phyloP scores from a whole-genome alignment of 2,797 vertebrate species.

The Schizopygopsis malacanthus region DNA sequence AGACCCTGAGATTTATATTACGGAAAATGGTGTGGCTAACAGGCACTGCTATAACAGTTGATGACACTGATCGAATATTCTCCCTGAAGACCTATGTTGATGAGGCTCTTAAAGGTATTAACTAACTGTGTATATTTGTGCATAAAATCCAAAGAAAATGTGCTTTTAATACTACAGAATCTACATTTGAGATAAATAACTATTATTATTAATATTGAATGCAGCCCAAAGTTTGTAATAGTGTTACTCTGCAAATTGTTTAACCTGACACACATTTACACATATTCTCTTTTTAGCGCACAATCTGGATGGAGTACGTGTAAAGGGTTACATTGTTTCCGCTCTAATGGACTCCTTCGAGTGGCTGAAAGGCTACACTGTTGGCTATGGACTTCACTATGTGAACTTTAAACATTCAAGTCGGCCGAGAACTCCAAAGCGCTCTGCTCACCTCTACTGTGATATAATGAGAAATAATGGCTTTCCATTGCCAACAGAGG shows the following conservation, averaged over 20 bases:
- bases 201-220: not conserved
- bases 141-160: not conserved
- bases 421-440: conserved; percentile 86
- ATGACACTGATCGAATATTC: conserved; percentile 85
- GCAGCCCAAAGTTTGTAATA: not conserved
- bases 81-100: conserved; percentile 92
- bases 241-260: not conserved
- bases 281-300: conserved; percentile 74
- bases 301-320: conserved; percentile 85
- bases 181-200: not conserved
- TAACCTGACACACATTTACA: not conserved
- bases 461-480: conserved; percentile 87
- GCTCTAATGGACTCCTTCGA: conserved; percentile 95
- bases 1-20: conserved; percentile 87
- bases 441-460: conserved; percentile 85
- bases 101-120: conserved; percentile 95
- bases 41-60: conserved; percentile 59
- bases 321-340: conserved; percentile 84
- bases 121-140: conserved; percentile 56
- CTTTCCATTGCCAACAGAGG: conserved; percentile 81
- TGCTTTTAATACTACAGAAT: not conserved
- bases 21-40: conserved; percentile 87
- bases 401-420: conserved; percentile 83
- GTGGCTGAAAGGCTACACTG: conserved; percentile 85
- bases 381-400: conserved; percentile 87